phyloP scores from a whole-genome alignment of 2,797 vertebrate genomes.

The Betta splendens region DNA sequence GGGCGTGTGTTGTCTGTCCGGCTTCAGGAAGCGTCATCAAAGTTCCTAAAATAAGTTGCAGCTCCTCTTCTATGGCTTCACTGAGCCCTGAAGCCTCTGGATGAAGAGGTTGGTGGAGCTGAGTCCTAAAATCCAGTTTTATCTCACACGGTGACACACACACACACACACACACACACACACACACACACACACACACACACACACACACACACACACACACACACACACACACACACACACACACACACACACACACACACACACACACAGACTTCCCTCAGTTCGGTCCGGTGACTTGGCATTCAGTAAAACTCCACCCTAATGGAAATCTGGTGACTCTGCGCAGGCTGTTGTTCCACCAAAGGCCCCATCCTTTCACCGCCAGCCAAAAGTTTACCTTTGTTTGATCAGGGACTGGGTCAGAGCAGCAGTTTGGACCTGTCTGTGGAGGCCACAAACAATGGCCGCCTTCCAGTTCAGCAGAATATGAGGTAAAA shows the following conservation, averaged over 20 bases:
- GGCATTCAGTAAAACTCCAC: constrained; percentile 59
- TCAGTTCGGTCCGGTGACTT: constrained; percentile 57
- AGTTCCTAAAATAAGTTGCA: not conserved
- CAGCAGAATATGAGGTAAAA: too few relatives aligned
- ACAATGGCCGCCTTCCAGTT: not conserved
- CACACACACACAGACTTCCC: constrained; percentile 6
- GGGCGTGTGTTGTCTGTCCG: constrained; percentile 7
- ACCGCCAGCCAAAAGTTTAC: constrained; percentile 47
- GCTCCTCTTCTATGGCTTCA: constrained; percentile 6
- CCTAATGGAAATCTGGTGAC: constrained; percentile 69
- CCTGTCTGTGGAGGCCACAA: not conserved
- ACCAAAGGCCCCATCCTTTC: constrained; percentile 60
- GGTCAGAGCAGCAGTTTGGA: constrained; percentile 35
- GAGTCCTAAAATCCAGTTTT: not conserved
- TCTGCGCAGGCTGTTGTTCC: constrained; percentile 28
- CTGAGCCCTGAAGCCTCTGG: not conserved
- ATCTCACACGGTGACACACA: constrained; percentile 9
- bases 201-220: too few relatives aligned
- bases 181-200: too few relatives aligned
- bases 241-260: constrained; percentile 2
- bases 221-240: too few relatives aligned
- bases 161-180: not conserved
- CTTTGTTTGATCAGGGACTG: constrained; percentile 56
- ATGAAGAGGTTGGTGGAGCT: constrained; percentile 1
- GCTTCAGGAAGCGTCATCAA: too few relatives aligned